Conservation (phyloP, 1,140 invertebrate genomes). For the Ostrea edulis region DNA sequence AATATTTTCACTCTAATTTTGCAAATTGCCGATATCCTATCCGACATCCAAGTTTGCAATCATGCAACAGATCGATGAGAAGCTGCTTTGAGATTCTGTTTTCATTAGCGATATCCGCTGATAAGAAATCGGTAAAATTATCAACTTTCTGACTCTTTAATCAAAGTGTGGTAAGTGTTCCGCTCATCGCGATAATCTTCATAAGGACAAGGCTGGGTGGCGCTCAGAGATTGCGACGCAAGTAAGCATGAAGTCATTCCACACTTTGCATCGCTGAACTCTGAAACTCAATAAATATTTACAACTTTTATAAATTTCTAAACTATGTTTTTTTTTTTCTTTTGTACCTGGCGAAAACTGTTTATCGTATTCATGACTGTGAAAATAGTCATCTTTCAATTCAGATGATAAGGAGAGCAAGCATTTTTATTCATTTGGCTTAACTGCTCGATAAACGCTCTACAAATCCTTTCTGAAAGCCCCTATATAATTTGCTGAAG, state of each 20-base stretch:
- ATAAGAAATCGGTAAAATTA: conserved; percentile 12
- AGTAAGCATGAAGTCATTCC: neutral
- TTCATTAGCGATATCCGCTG: conserved; percentile 7
- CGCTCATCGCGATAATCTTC: conserved; percentile 2
- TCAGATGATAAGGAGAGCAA: neutral
- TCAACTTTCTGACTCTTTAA: conserved; percentile 11
- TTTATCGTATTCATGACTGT: conserved; percentile 17
- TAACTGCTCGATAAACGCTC: conserved; percentile 36
- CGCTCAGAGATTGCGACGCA: neutral
- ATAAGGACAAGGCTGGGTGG: neutral
- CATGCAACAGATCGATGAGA: neutral
- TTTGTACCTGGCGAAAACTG: neutral
- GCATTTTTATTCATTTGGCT: conserved; percentile 32
- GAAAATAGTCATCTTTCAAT: neutral
- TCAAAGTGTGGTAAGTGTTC: neutral
- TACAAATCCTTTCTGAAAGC: conserved; percentile 26
- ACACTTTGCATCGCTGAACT: conserved; percentile 19
- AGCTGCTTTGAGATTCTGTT: neutral
- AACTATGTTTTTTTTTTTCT: neutral
- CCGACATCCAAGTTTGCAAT: conserved; percentile 2
- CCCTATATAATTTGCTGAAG: conserved; percentile 29
- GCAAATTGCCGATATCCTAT: conserved; percentile 6
- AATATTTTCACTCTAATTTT: neutral
- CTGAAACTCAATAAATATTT: conserved; percentile 2
- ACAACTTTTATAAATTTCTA: conserved; percentile 18